These are phyloP conservation scores for Thelaira solivaga DNA, from an alignment of 2,888 invertebrate species.

Conservation along the genomic window DNA sequence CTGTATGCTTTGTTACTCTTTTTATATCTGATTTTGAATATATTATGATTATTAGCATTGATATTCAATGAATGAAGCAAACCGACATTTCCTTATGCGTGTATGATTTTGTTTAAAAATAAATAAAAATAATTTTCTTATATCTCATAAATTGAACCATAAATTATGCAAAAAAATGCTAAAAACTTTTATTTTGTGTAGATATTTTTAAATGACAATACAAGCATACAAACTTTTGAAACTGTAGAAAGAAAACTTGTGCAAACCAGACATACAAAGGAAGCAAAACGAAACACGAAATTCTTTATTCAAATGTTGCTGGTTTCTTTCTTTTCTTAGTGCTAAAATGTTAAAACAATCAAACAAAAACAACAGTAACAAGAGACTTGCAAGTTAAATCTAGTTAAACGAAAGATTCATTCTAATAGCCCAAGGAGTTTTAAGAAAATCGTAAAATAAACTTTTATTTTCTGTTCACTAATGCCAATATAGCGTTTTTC, in stretches of 20 bases:
- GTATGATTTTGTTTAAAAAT: slow-evolving; percentile 36
- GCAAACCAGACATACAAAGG: too few species aligned
- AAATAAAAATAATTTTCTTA: slow-evolving; percentile 1
- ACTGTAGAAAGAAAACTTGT: slow-evolving; percentile 24
- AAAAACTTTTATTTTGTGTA: slow-evolving; percentile 49
- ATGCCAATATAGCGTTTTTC: slow-evolving; percentile 10
- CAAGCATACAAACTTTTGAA: too few species aligned
- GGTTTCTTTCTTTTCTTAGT: slow-evolving; percentile 28
- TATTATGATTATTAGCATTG: slow-evolving; percentile 43
- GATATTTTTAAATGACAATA: slow-evolving; percentile 55
- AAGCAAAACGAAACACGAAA: slow-evolving; percentile 18
- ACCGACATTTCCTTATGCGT: slow-evolving; percentile 5
- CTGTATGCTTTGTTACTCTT: slow-evolving; percentile 36
- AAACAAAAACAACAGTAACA: slow-evolving; percentile 14
- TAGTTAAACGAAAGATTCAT: slow-evolving; percentile 44
- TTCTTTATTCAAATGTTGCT: slow-evolving; percentile 33
- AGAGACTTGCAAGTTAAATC: slow-evolving; percentile 30
- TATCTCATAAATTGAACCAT: slow-evolving; percentile 68
- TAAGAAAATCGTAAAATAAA: slow-evolving; percentile 24
- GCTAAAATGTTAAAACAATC: slow-evolving; percentile 44
- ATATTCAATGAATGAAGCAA: slow-evolving; percentile 39
- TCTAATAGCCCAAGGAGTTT: slow-evolving; percentile 26
- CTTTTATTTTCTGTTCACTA: slow-evolving; percentile 3
- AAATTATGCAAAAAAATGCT: slow-evolving; percentile 68
- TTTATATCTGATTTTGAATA: slow-evolving; percentile 11